Evolutionary conservation across 2,113 vertebrate species (phyloP), one percentile per base, ranked within the genome.

Genomic region (Cryptomyrus ogoouensis): DNA sequence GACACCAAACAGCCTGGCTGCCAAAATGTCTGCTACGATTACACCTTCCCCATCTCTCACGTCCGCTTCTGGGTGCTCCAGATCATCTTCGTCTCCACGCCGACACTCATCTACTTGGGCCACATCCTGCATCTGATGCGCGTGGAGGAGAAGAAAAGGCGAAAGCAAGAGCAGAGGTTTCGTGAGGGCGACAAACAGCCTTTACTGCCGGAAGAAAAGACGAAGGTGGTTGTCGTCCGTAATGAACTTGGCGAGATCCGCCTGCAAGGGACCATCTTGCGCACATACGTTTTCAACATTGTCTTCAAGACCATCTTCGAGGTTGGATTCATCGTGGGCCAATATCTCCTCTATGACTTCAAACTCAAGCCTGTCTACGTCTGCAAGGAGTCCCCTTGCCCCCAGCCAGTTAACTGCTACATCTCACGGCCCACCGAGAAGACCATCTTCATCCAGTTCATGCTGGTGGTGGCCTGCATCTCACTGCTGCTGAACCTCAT

Each of bases 31-130:
- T 98, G 97, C 94, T 98, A 98, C 0, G 97, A 97, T 93, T 91
- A 95, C 91, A 97, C 97, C 56, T 97, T 97, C 93, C 97, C 97
- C 90, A 97, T 98, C 93, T 98, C 97, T 66, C 97, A 97, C 90
- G 96, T 97, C 56, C 96, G 95, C 90, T 97, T 98, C 92, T 98
- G 97, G 97, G 97, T 97, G 83, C 96, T 98, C 92, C 97, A 98
- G 95, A 98, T 98, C 93, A 97, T 97, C 94, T 98, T 98, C 0
- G 96, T 98, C 92, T 98, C 97, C 85, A 97, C 97, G 0, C 97
- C 97, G 0, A 97, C 96, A 21, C 92, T 98, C 0, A 95, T 98
- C 91, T 97, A 97, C 94, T 94, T 97, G 93, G 97, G 97, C 12
- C 97, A 97, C 94, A 96, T 97, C 87, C 94, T 97, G 74, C 97